These are phyloP conservation scores for Aporophyla lueneburgensis DNA, from an alignment of 2,888 invertebrate genomes.

Conservation along the genomic window DNA sequence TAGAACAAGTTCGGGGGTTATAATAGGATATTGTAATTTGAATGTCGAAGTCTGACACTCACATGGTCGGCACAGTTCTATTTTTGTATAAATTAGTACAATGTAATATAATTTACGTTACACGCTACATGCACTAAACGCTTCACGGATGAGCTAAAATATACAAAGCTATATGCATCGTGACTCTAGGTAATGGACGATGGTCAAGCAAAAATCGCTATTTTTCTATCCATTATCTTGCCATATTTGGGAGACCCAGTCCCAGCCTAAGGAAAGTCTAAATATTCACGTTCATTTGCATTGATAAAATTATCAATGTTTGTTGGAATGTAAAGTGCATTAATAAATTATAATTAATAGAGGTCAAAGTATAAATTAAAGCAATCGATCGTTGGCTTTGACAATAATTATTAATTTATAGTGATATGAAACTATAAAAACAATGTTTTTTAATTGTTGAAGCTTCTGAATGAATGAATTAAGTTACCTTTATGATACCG, in stretches of 20 bases:
- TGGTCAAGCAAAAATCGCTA: slow-evolving; percentile 5
- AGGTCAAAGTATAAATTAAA: slow-evolving; percentile 9
- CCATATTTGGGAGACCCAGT: not conserved
- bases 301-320: not conserved
- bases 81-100: slow-evolving; percentile 15
- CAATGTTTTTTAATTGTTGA: slow-evolving; percentile 1
- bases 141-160: slow-evolving; percentile 35
- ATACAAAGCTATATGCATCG: slow-evolving; percentile 24
- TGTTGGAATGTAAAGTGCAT: not conserved
- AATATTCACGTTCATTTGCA: not conserved
- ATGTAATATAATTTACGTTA: slow-evolving; percentile 14
- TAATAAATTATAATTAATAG: slow-evolving; percentile 1
- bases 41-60: not conserved
- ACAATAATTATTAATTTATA: slow-evolving; percentile 17
- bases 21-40: not conserved
- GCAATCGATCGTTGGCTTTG: not conserved
- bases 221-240: not conserved
- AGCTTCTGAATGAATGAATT: slow-evolving; percentile 4
- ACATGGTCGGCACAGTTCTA: not conserved
- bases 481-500: not conserved
- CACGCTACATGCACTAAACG: slow-evolving; percentile 27
- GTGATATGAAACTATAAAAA: not conserved
- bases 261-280: not conserved
- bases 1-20: not conserved
- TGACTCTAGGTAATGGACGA: not conserved